phyloP scores from a whole-genome alignment of 2,888 invertebrate genomes.

The Junonia oenone region DNA sequence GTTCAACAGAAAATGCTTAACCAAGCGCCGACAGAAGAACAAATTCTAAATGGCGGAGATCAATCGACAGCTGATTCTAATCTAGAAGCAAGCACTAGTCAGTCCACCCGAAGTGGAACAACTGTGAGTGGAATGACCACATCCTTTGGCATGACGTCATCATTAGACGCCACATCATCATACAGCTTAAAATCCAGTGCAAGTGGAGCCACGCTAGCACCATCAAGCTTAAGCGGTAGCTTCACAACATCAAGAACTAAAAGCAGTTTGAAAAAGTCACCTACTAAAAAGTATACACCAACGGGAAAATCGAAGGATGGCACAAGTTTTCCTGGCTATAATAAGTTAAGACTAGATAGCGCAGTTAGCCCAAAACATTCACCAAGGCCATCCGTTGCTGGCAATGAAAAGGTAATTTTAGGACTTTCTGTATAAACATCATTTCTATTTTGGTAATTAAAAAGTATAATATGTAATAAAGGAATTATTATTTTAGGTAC shows the following conservation, averaged over 20 bases:
- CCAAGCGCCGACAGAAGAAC: conserved; percentile 68
- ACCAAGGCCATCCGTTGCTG: conserved; percentile 47
- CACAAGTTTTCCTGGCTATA: conserved; percentile 62
- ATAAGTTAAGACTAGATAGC: conserved; percentile 70
- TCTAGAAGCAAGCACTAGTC: conserved; percentile 56
- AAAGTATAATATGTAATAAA: not conserved
- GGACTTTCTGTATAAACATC: not conserved
- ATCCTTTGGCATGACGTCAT: conserved; percentile 61
- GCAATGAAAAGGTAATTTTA: conserved; percentile 53
- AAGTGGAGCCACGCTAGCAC: conserved; percentile 63
- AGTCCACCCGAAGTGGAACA: conserved; percentile 57
- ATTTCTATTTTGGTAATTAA: not conserved
- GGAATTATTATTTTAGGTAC: conserved; percentile 47
- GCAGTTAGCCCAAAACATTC: conserved; percentile 73
- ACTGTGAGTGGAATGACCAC: conserved; percentile 53
- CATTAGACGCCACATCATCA: conserved; percentile 62
- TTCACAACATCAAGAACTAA: conserved; percentile 62
- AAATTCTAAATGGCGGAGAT: conserved; percentile 51
- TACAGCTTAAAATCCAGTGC: conserved; percentile 63
- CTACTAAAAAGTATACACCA: conserved; percentile 64
- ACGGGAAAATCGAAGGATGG: conserved; percentile 52
- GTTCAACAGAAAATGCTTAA: conserved; percentile 68
- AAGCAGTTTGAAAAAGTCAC: conserved; percentile 65
- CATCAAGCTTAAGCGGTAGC: conserved; percentile 64
- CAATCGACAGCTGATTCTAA: conserved; percentile 49